These are phyloP conservation scores for Thamnophis sirtalis DNA, from an alignment of 2,113 vertebrate genomes.

Conservation along the genomic window DNA sequence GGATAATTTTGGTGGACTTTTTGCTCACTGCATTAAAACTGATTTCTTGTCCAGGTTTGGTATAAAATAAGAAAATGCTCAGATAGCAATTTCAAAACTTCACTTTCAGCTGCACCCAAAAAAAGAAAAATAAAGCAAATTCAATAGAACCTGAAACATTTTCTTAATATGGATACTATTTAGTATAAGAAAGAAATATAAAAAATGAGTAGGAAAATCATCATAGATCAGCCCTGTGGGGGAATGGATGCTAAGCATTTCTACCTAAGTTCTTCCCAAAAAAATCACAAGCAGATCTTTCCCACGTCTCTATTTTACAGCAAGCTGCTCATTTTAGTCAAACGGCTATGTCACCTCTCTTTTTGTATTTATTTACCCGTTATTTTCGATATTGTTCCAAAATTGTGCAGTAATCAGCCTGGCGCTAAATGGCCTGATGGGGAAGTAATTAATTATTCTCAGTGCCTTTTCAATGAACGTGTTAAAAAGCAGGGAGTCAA, in stretches of 20 bases:
- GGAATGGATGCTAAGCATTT: background rate
- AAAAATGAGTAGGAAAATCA: background rate
- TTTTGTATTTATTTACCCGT: constrained; percentile 35
- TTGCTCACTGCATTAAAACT: background rate
- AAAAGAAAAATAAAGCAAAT: background rate
- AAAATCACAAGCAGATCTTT: background rate
- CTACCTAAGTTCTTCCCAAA: background rate
- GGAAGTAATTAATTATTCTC: constrained; percentile 58
- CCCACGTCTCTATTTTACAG: constrained; percentile 6
- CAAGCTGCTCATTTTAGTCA: constrained; percentile 25
- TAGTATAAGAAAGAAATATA: background rate
- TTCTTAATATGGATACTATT: background rate
- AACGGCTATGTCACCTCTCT: background rate
- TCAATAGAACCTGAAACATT: background rate
- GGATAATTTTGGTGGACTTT: background rate
- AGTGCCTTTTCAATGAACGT: constrained; percentile 44
- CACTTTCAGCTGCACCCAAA: background rate
- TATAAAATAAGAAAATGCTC: background rate
- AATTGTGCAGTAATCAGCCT: constrained; percentile 4
- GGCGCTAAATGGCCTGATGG: constrained; percentile 30
- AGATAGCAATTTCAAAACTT: constrained; percentile 4
- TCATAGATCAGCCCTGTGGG: background rate
- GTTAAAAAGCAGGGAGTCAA: constrained; percentile 40
- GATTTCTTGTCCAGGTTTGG: background rate
- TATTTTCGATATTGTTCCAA: constrained; percentile 31